Conservation (phyloP, 2,113 vertebrate genomes). For the Micronisus gabar region DNA sequence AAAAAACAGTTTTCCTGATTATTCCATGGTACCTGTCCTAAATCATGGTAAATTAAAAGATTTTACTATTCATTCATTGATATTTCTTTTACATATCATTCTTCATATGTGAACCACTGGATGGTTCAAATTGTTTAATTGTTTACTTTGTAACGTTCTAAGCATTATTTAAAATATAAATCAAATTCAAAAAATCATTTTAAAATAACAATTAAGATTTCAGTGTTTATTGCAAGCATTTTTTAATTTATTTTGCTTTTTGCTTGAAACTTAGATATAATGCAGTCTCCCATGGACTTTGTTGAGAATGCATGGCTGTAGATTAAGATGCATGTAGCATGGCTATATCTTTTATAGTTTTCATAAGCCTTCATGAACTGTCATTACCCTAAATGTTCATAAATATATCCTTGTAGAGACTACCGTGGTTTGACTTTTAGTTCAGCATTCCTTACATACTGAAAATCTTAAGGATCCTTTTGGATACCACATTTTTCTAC, state of each 20-base stretch:
- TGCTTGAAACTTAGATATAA: constrained; percentile 23
- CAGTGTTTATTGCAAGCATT: not conserved
- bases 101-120: not conserved
- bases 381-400: constrained; percentile 43
- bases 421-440: not conserved
- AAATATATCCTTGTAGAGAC: constrained; percentile 14
- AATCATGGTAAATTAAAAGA: not conserved
- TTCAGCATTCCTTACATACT: not conserved
- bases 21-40: constrained; percentile 50
- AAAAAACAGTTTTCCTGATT: constrained; percentile 41
- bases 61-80: not conserved
- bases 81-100: not conserved
- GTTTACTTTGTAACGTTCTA: not conserved
- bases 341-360: constrained; percentile 52
- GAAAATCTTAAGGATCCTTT: not conserved
- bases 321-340: constrained; percentile 74
- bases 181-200: not conserved
- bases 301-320: constrained; percentile 67
- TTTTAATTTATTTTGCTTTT: constrained; percentile 39
- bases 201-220: not conserved
- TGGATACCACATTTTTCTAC: not conserved
- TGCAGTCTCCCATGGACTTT: constrained; percentile 57
- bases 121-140: not conserved
- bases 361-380: constrained; percentile 46
- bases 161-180: constrained; percentile 38